These are phyloP conservation scores for Nycteola revayana DNA, from an alignment of 2,888 invertebrate species.

Conservation along the genomic window DNA sequence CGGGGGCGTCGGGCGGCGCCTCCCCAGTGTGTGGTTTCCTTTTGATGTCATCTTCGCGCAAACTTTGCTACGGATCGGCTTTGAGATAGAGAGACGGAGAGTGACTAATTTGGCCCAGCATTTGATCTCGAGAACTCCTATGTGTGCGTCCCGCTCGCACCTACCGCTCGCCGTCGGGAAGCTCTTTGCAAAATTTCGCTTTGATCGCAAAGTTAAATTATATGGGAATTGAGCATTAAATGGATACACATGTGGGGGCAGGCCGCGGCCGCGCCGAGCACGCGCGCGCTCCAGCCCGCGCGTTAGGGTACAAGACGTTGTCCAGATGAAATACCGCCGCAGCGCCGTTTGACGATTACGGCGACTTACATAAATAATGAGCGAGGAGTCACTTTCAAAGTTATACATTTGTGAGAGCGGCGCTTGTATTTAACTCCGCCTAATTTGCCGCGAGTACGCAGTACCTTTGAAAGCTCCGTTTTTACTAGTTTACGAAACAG, in stretches of 20 bases:
- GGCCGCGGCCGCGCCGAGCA: slow-evolving; percentile 32
- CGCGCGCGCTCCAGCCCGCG: slow-evolving; percentile 5
- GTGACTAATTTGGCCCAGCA: slow-evolving; percentile 83
- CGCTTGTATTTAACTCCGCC: slow-evolving; percentile 80
- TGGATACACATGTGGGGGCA: slow-evolving; percentile 75
- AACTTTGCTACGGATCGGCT: slow-evolving; percentile 83
- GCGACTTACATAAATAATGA: slow-evolving; percentile 77
- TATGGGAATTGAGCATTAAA: slow-evolving; percentile 82
- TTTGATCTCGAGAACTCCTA: slow-evolving; percentile 79
- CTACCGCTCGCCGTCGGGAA: slow-evolving; percentile 70
- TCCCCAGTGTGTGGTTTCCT: slow-evolving; percentile 82
- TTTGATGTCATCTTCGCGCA: slow-evolving; percentile 83
- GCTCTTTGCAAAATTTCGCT: slow-evolving; percentile 82
- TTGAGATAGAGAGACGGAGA: slow-evolving; percentile 83
- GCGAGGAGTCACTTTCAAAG: slow-evolving; percentile 72
- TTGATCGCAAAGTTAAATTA: slow-evolving; percentile 83
- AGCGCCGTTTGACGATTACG: slow-evolving; percentile 67
- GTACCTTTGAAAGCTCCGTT: slow-evolving; percentile 80
- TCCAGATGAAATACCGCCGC: slow-evolving; percentile 14
- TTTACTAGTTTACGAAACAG: slow-evolving; percentile 82
- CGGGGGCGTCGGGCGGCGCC: slow-evolving; percentile 60
- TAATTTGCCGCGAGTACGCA: slow-evolving; percentile 80
- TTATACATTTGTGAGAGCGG: slow-evolving; percentile 72
- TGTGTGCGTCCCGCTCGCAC: slow-evolving; percentile 73
- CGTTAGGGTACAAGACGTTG: slow-evolving; percentile 4